These are phyloP conservation scores for Buathra laborator DNA, from an alignment of 2,888 invertebrate genomes.

Conservation along the genomic window DNA sequence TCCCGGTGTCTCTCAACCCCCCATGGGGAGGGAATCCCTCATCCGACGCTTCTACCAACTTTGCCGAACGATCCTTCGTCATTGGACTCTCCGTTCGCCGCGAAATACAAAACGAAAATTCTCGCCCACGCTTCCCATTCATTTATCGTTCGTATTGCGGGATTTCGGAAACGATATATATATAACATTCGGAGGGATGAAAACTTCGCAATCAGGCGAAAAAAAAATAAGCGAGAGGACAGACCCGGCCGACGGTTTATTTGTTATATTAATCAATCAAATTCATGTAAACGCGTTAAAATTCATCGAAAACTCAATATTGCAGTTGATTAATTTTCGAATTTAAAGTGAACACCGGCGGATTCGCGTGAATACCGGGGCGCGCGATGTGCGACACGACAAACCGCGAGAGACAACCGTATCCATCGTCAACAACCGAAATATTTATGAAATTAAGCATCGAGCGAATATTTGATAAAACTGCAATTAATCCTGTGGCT, in stretches of 20 bases:
- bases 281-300: slow-evolving; percentile 49
- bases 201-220: neutral
- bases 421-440: slow-evolving; percentile 47
- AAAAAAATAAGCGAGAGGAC: neutral
- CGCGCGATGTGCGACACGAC: neutral
- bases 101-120: neutral
- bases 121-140: neutral
- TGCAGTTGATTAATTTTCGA: slow-evolving; percentile 15
- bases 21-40: neutral
- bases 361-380: neutral
- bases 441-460: slow-evolving; percentile 57
- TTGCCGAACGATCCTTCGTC: neutral
- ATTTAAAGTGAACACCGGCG: slow-evolving; percentile 19
- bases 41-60: neutral
- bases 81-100: neutral
- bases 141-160: neutral
- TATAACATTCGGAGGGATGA: neutral
- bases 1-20: neutral
- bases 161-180: neutral
- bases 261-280: slow-evolving; percentile 57
- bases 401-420: slow-evolving; percentile 1
- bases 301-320: slow-evolving; percentile 48
- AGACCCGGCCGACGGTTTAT: neutral
- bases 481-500: slow-evolving; percentile 16
- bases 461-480: slow-evolving; percentile 2